Evolutionary conservation across 2,113 vertebrate genomes (phyloP).

Genomic region (Nerophis lumbriciformis): DNA sequence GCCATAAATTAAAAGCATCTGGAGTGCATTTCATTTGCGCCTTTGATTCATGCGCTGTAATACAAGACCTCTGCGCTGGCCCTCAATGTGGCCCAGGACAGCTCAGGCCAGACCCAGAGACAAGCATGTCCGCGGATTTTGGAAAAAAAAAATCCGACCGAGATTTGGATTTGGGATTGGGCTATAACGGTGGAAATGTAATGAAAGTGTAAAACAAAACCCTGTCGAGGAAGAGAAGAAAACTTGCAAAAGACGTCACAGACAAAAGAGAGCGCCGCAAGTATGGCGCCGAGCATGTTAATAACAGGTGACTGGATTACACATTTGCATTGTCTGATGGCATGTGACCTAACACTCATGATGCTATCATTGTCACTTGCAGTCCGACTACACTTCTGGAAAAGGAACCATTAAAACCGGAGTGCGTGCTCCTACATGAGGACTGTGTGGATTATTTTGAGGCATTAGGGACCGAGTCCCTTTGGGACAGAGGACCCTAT

Average conservation of each 20-base stretch:
- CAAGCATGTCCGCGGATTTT: conserved; percentile 76
- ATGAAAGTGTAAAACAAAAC: conserved; percentile 88
- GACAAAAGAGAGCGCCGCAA: conserved; percentile 66
- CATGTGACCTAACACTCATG: neutral
- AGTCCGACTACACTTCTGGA: no score
- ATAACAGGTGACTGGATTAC: conserved; percentile 75
- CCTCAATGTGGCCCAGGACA: conserved; percentile 80
- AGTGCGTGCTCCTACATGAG: no score
- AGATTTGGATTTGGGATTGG: conserved; percentile 80
- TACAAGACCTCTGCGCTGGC: conserved; percentile 84
- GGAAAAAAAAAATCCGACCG: conserved; percentile 67
- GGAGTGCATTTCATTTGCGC: conserved; percentile 89
- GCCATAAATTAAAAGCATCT: conserved; percentile 91
- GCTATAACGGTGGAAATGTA: conserved; percentile 78
- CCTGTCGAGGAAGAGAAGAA: conserved; percentile 47
- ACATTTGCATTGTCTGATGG: conserved; percentile 54
- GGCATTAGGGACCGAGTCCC: no score
- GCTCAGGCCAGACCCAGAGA: conserved; percentile 71
- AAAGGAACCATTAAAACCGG: no score
- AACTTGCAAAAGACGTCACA: conserved; percentile 62
- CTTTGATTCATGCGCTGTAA: conserved; percentile 89
- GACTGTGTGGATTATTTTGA: no score
- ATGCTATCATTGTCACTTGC: no score
- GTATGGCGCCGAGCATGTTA: conserved; percentile 66
- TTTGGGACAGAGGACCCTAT: no score